phyloP scores from a whole-genome alignment of 1,140 invertebrate species.

The Bombus superbus region DNA sequence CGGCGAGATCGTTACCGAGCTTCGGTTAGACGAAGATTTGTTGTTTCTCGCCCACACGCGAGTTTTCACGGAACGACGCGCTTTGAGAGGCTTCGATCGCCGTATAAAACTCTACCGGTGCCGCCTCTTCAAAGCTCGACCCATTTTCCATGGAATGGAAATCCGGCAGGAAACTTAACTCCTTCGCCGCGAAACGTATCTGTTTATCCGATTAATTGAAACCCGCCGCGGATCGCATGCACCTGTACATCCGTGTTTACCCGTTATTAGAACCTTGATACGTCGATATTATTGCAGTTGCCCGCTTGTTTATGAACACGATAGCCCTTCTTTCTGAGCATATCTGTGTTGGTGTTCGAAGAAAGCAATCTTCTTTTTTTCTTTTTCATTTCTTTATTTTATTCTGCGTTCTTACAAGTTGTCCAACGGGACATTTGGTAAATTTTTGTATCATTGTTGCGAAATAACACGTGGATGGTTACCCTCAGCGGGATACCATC shows the following conservation, averaged over 20 bases:
- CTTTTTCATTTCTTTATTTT: no score
- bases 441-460: no score
- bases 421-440: no score
- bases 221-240: conserved; percentile 39
- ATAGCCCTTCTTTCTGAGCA: not conserved
- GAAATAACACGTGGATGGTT: no score
- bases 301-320: not conserved
- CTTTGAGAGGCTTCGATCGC: conserved; percentile 57
- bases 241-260: conserved; percentile 20
- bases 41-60: conserved; percentile 57
- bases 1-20: conserved; percentile 54
- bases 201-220: conserved; percentile 59
- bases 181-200: conserved; percentile 22
- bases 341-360: not conserved
- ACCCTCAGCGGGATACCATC: no score
- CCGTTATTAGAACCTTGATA: not conserved
- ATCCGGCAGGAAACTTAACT: conserved; percentile 31
- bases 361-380: not conserved
- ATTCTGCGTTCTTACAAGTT: no score
- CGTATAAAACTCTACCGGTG: conserved; percentile 37
- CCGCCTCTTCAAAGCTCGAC: conserved; percentile 46
- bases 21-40: conserved; percentile 66
- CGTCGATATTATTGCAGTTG: not conserved
- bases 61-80: conserved; percentile 57
- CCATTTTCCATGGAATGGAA: conserved; percentile 50